Base-by-base conservation (phyloP, 2,888 invertebrate genomes). In the Polyploca ridens region DNA sequence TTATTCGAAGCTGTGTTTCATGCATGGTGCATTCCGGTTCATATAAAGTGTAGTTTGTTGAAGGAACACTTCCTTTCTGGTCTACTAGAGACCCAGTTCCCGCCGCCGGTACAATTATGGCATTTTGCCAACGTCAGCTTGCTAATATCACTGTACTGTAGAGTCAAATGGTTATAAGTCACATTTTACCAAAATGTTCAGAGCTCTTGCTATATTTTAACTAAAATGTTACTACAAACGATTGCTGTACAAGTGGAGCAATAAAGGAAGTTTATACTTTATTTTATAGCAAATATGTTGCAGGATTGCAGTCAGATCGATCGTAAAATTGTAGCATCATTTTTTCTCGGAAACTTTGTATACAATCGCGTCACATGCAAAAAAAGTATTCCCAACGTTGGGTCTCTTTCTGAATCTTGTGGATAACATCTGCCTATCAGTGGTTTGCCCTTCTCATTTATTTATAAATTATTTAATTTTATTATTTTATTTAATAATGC, bases 21-120 rank as follows among this genome's bases (percentile, higher is more conserved):
- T 72, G 76, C 70, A 81, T 82, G 81, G 82, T 77, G 66, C 79
- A 85, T 82, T 76, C 81, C 74, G 72, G 70, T 73, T 78, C 77
- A 87, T 89, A 88, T 88, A 87, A 86, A 81, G 88, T 88, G 87
- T 81, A 79, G 81, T 79, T 83, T 80, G 84, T 79, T 83, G 82
- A 87, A 78, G 78, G 76, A 86, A 79, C 79, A 82, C 83, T 88
- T 88, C 88, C 88, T 88, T 80, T 82, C 70, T 73, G 79, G 79
- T 80, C 68, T 75, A 71, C 79, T 71, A 73, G 82, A 82, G 82
- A 81, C 81, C 83, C 82, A 84, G 82, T 77, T 81, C 79, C 13
- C 82, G 79, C 76, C 82, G 79, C 76, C 80, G 76, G 75, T 77
- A 82, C 87, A 81, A 86, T 89, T 89, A 90, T 91, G 91, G 91